phyloP scores from a whole-genome alignment of 2,113 vertebrate genomes.

The Loxodonta africana region DNA sequence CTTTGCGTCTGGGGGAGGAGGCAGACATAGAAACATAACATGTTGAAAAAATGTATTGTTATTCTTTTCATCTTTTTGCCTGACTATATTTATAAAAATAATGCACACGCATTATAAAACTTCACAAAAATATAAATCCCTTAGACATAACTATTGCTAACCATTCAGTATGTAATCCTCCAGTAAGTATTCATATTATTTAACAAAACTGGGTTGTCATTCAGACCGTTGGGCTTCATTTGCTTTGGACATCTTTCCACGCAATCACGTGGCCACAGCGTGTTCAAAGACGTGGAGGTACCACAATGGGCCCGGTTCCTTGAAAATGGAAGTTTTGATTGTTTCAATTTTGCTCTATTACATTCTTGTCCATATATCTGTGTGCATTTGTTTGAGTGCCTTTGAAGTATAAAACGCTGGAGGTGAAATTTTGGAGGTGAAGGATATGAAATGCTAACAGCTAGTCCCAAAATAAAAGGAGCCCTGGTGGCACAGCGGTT shows the following conservation, averaged over 20 bases:
- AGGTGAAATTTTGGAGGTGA: neutral
- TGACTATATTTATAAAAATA: slow-evolving; percentile 31
- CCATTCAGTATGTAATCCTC: neutral
- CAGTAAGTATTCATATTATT: neutral
- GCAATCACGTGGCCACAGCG: fast-evolving
- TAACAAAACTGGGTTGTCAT: neutral
- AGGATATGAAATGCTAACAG: neutral
- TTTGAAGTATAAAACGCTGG: neutral
- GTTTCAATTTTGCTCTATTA: neutral
- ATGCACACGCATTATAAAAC: neutral
- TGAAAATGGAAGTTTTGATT: neutral
- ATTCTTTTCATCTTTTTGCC: slow-evolving; percentile 57
- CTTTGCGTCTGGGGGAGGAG: slow-evolving; percentile 66
- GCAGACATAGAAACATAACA: slow-evolving; percentile 9
- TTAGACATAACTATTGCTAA: neutral
- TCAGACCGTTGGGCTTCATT: neutral
- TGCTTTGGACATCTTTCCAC: neutral
- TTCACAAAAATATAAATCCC: slow-evolving; percentile 12
- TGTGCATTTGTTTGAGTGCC: neutral
- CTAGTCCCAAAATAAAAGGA: neutral
- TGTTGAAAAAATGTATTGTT: neutral
- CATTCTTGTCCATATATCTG: neutral
- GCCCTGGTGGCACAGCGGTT: no score
- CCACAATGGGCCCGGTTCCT: neutral
- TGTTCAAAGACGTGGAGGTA: fast-evolving